phyloP scores from a whole-genome alignment of 1,140 invertebrate genomes.

The Bombus confusus region DNA sequence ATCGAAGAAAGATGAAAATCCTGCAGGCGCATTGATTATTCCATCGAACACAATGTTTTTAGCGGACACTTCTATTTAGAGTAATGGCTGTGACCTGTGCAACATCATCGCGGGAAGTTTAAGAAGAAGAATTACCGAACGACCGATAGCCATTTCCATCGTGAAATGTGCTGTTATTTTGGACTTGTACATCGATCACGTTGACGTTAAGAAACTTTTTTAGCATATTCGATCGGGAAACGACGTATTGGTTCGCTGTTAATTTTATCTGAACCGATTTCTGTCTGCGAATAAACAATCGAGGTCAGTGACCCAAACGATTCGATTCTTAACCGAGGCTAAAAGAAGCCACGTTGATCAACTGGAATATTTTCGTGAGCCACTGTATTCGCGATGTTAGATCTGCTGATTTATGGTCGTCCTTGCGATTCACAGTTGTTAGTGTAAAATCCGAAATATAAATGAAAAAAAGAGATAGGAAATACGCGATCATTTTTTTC shows the following conservation, averaged over 20 bases:
- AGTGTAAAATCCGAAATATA: neutral
- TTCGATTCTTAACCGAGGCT: neutral
- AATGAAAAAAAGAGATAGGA: too few species aligned
- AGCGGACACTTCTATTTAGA: neutral
- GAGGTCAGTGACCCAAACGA: neutral
- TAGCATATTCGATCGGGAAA: neutral
- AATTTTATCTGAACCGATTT: neutral
- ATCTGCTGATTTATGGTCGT: neutral
- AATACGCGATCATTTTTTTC: neutral
- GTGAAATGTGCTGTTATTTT: neutral
- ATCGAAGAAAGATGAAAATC: neutral
- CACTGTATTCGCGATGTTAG: neutral
- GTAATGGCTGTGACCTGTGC: neutral
- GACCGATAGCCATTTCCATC: neutral
- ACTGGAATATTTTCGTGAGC: too few species aligned
- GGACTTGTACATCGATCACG: neutral
- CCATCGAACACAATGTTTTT: neutral
- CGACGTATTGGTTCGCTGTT: neutral
- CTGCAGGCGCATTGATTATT: neutral
- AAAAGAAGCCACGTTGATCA: too few species aligned
- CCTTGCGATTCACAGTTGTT: neutral
- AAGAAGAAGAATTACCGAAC: neutral
- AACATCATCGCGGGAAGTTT: neutral
- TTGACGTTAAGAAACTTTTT: neutral
- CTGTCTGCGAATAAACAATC: neutral